phyloP scores from a whole-genome alignment of 2,797 vertebrate genomes.

The Sebastes iracundus region DNA sequence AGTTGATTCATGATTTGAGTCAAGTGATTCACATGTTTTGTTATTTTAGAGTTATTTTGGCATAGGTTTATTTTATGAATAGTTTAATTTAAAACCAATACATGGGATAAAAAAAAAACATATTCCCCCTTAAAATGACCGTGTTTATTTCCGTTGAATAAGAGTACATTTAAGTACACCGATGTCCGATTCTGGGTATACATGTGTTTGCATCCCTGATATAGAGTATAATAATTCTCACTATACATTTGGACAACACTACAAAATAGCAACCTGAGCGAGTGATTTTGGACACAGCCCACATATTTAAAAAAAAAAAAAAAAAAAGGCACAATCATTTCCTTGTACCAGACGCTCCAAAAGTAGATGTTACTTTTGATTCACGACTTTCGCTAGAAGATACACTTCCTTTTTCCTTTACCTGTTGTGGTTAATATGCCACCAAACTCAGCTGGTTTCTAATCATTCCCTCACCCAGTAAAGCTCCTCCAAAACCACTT shows the following conservation, averaged over 20 bases:
- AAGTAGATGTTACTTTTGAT: constrained; percentile 17
- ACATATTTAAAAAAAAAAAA: background rate
- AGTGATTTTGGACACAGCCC: background rate
- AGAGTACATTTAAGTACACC: too few species aligned
- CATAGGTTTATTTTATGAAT: too few species aligned
- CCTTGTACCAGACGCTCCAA: background rate
- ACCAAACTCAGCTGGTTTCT: constrained; percentile 2
- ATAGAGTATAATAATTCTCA: background rate
- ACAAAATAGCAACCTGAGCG: background rate
- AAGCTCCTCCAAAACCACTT: constrained; percentile 17
- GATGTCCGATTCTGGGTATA: too few species aligned
- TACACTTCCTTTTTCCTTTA: background rate
- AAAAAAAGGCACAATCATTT: background rate
- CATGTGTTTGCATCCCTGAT: too few species aligned
- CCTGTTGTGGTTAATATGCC: background rate
- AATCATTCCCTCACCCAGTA: constrained; percentile 17
- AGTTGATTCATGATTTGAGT: too few species aligned
- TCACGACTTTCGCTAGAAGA: background rate
- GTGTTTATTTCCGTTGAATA: too few species aligned
- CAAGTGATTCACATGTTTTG: too few species aligned
- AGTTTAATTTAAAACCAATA: too few species aligned
- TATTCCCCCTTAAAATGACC: too few species aligned
- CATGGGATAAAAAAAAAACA: too few species aligned
- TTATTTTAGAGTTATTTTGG: too few species aligned
- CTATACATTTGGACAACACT: background rate